Base-by-base conservation (phyloP, 1,140 invertebrate species). In the Drosophila kurseongensis region DNA sequence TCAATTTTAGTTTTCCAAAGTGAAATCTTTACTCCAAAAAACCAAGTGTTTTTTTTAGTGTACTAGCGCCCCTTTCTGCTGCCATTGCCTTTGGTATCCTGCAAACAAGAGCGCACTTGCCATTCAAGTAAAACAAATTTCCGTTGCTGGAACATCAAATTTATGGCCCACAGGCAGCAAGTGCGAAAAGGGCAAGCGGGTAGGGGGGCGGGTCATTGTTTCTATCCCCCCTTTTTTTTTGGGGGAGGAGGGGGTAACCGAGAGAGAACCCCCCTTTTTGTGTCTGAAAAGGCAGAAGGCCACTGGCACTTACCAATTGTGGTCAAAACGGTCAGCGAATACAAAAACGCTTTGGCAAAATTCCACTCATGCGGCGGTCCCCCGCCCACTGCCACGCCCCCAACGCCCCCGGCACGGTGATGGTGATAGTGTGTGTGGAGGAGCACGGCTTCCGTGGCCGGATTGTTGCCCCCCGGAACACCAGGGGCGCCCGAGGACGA, bases 241-340 rank as follows among this genome's bases (percentile, higher is more conserved):
- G n/a, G 40, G 18, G 13, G 36, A 29, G n/a, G 13, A 29, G 13
- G 44, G n/a, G 10, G 8, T 5, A 40, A 5, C 5, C n/a, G 8
- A 47, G 8, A 12, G 2, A 12, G 42, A 18, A 18, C 18, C 54
- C 16, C 16, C 42, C 42, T 47, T 16, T 2, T 9, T 51, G 29
- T 41, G 67, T 42, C 18, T 36, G 41, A 4, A 14, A 66, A 69
- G 56, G 38, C 23, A 62, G 71, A 73, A 58, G 65, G 56, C 74
- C 65, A 69, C 55, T 61, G 62, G 84, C 54, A 95, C 96, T 96
- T 94, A 98, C 98, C 98, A 91, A 99, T 98, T 65, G 98, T 99
- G 4, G 98, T 99, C 40, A 99, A 95, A 50, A 99, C 97, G 16
- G 98, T 99, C 55, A 99, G 94, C 13, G 98, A 98, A 93, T 99